Conservation (phyloP, 2,113 vertebrate genomes). For the Alouatta palliata region DNA sequence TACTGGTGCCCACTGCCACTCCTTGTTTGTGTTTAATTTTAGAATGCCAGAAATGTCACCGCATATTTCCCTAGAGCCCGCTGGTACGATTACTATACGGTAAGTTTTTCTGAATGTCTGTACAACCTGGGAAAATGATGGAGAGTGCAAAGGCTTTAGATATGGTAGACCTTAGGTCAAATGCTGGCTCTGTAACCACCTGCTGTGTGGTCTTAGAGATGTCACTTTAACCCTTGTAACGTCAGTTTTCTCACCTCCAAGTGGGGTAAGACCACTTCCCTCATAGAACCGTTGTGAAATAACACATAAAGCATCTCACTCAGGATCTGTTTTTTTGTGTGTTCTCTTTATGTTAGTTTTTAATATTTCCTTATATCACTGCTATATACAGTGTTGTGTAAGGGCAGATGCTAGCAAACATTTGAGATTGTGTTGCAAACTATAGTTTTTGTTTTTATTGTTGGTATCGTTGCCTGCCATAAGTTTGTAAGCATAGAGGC, state of each 20-base stretch:
- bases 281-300: background rate
- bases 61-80: conserved; percentile 84
- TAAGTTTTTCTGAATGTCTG: conserved; percentile 73
- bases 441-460: background rate
- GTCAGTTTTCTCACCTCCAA: background rate
- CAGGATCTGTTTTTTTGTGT: background rate
- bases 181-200: background rate
- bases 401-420: background rate
- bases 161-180: background rate
- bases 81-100: conserved; percentile 89
- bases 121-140: background rate
- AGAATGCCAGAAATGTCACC: conserved; percentile 65
- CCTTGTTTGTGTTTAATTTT: conserved; percentile 61
- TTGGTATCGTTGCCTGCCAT: background rate
- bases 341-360: background rate
- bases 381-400: accelerated
- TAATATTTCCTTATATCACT: background rate
- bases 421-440: background rate
- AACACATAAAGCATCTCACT: too few species aligned
- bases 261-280: background rate
- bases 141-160: background rate
- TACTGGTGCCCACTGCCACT: background rate
- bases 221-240: background rate
- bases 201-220: background rate
- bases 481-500: background rate